Conservation (phyloP, 2,113 vertebrate species). For the Pluvianellus socialis region DNA sequence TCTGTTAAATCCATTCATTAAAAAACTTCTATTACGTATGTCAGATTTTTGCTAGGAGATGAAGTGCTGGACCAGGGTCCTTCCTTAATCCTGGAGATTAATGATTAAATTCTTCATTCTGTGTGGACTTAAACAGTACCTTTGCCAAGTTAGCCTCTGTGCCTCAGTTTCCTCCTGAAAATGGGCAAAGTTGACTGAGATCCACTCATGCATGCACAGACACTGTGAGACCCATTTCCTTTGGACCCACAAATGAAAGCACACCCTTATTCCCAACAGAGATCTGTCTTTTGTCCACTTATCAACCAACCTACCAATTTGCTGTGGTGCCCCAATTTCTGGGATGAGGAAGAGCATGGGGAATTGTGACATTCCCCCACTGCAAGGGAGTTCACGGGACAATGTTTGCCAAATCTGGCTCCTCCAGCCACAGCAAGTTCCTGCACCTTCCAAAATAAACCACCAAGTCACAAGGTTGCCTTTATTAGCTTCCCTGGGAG, state of each 20-base stretch:
- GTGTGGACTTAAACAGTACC: background rate
- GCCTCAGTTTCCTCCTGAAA: background rate
- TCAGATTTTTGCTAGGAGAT: background rate
- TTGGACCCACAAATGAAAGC: background rate
- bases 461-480: constrained; percentile 37
- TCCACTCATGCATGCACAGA: background rate
- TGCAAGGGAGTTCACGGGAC: background rate
- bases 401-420: background rate
- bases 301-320: background rate
- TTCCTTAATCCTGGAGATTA: background rate
- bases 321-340: background rate
- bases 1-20: background rate
- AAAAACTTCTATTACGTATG: background rate
- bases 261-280: background rate
- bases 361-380: background rate
- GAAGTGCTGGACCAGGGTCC: background rate
- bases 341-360: background rate
- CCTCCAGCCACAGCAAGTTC: background rate
- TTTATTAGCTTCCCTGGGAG: background rate
- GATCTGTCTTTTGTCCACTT: background rate
- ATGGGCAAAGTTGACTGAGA: background rate
- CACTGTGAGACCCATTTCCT: background rate
- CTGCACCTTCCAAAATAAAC: constrained; percentile 42
- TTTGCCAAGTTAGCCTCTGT: background rate
- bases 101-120: background rate